Evolutionary conservation across 2,797 vertebrate genomes (phyloP).

Genomic region (Chelon auratus): DNA sequence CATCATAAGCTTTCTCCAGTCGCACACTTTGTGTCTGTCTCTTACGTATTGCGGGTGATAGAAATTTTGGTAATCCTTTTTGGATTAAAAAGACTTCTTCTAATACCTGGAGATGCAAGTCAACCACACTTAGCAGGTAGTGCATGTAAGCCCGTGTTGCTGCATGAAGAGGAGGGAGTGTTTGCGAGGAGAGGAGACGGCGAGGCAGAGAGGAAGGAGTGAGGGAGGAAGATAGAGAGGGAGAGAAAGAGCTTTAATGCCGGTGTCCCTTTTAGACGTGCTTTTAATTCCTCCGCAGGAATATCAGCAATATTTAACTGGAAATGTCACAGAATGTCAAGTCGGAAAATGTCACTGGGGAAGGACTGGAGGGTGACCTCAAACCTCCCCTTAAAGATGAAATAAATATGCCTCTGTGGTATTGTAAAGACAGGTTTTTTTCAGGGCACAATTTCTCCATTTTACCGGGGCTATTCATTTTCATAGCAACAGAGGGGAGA

Average conservation of each 20-base stretch:
- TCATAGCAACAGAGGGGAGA: conserved; percentile 79
- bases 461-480: conserved; percentile 86
- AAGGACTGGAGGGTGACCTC: conserved; percentile 81
- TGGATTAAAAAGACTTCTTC: conserved; percentile 71
- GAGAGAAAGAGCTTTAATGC: conserved; percentile 71
- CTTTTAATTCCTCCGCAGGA: conserved; percentile 89
- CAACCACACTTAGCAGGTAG: conserved; percentile 72
- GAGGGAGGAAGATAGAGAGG: conserved; percentile 37
- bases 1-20: conserved; percentile 62
- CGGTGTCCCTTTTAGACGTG: conserved; percentile 82
- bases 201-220: conserved; percentile 25
- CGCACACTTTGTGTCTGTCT: conserved; percentile 56
- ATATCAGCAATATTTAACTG: conserved; percentile 91
- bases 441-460: conserved; percentile 80
- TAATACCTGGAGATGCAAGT: conserved; percentile 73
- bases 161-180: conserved; percentile 54
- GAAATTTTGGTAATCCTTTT: conserved; percentile 74
- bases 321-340: conserved; percentile 95
- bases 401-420: conserved; percentile 85
- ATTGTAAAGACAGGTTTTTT: conserved; percentile 74
- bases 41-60: conserved; percentile 61
- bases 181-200: conserved; percentile 50
- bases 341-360: conserved; percentile 87
- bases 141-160: conserved; percentile 68
- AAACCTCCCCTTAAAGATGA: conserved; percentile 84